Base-by-base conservation (phyloP, 2,113 vertebrate species). In the Eclectus roratus region DNA sequence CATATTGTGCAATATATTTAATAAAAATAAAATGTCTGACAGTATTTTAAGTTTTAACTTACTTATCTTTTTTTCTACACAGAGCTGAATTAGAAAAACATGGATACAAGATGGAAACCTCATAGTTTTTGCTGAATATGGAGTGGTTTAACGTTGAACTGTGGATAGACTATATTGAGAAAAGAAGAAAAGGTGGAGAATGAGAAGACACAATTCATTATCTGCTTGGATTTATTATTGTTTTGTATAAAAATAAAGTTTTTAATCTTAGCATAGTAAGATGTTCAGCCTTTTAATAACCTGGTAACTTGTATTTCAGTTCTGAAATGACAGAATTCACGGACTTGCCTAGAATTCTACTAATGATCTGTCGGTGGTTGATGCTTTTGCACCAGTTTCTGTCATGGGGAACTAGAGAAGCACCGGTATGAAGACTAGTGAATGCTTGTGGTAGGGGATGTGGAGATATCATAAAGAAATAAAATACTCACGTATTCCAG, bases 41-140 rank as follows among this genome's bases (percentile, higher is more conserved):
- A 44, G 4, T 77, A 13, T 72, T 39, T 12, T 83, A 5, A 77
- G 17, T 88, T 89, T 80, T 78, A 93, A 85, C 74, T 35, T 13
- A 46, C 56, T 33, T 97, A 9, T 94, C 66, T 96, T 77, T 93
- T 65, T 97, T 97, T 87, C 81, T 85, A 27, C 95, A n/a, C 97
- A 99, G 99, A 97, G 99, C 99, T 88, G 99, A 99, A 97, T 97
- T 99, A 96, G 99, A 99, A 98, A 99, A 99, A 96, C 99, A 99
- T 80, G 99, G 99, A 88, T 99, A 99, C 98, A 99, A 99, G 98
- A 99, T 99, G 99, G 99, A 99, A 98, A 99, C 99, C 2, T 99
- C 99, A 13, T 99, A 99, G 97, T 88, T 89, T 96, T 97, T 81
- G 79, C 39, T 65, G 93, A 90, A 93, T 85, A 81, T 93, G 82